Conservation (phyloP, 2,888 invertebrate species). For the Epirrhoe tristata region DNA sequence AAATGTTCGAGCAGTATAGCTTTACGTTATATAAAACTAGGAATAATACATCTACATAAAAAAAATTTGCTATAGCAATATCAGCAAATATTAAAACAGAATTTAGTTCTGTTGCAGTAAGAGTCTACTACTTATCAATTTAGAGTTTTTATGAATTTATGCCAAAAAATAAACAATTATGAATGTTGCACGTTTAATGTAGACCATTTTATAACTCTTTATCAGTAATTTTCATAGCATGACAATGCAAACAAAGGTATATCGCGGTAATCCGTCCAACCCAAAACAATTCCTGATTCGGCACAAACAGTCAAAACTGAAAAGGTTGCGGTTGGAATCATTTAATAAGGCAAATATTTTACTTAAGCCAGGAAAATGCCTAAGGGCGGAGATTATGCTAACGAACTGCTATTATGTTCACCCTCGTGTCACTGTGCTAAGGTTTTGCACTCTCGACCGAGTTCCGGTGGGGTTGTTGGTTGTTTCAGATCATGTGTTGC, state of each 20-base stretch:
- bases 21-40: no score
- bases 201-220: neutral
- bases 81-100: neutral
- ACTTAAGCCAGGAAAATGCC: constrained; percentile 64
- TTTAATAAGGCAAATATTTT: constrained; percentile 77
- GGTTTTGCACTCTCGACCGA: constrained; percentile 84
- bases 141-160: neutral
- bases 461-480: constrained; percentile 70
- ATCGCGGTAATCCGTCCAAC: constrained; percentile 25
- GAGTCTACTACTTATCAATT: neutral
- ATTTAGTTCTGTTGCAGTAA: neutral
- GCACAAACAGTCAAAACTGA: constrained; percentile 54
- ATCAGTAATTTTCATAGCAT: constrained; percentile 9
- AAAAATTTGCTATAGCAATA: no score
- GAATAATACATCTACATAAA: no score
- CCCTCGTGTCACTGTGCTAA: constrained; percentile 83
- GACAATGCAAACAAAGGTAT: constrained; percentile 19
- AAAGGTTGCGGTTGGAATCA: constrained; percentile 57
- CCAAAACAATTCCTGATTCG: constrained; percentile 46
- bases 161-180: neutral
- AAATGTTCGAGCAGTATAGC: no score
- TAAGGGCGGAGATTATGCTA: constrained; percentile 71
- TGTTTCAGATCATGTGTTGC: constrained; percentile 78
- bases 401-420: constrained; percentile 81
- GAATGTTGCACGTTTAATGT: constrained; percentile 8